Base-by-base conservation (phyloP, 2,797 vertebrate species). In the Acestrorhynchus altus region DNA sequence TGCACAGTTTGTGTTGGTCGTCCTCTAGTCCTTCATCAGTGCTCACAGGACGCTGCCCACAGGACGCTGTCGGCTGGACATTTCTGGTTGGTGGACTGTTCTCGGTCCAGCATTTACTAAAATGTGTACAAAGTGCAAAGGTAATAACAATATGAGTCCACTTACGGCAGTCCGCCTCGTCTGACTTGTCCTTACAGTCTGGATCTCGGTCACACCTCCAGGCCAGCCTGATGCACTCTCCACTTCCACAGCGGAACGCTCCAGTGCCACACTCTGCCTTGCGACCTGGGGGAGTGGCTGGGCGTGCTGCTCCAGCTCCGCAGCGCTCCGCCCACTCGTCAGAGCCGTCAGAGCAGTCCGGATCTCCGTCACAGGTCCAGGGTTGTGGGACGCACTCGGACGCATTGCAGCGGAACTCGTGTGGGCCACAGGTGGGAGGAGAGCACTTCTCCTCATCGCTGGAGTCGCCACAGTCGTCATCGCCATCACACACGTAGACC, bases 161-260 rank as follows among this genome's bases (percentile, higher is more conserved):
- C 96, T 96, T 86, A 99, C 98, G 95, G 85, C 98, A 99, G 80
- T 96, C 94, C 8, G 89, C 92, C 91, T 99, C 98, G 1, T 99
- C 98, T 0, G 97, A 98, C 82, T 96, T 96, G 93, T 99, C 98
- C 89, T 98, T 97, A 93, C 98, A 99, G 94, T 99, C 98, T 0
- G 94, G 93, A 12, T 97, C 96, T 0, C 97, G 96, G 0, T 99
- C 98, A 0, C 98, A 99, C 83, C 96, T 97, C 98, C 98, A 99
- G 75, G 93, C 93, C 74, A 95, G 91, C 76, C 94, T 94, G 83
- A 99, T 91, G 82, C 98, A 99, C 72, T 98, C 96, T 3, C 97
- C 97, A 0, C 94, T 98, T 83, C 93, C 86, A 0, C 98, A 99
- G 83, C 92, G 95, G 83, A 98, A 98, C 90, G 98, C 96, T 0